These are phyloP conservation scores for Nomada goodeniana DNA, from an alignment of 2,888 invertebrate species.

Conservation along the genomic window DNA sequence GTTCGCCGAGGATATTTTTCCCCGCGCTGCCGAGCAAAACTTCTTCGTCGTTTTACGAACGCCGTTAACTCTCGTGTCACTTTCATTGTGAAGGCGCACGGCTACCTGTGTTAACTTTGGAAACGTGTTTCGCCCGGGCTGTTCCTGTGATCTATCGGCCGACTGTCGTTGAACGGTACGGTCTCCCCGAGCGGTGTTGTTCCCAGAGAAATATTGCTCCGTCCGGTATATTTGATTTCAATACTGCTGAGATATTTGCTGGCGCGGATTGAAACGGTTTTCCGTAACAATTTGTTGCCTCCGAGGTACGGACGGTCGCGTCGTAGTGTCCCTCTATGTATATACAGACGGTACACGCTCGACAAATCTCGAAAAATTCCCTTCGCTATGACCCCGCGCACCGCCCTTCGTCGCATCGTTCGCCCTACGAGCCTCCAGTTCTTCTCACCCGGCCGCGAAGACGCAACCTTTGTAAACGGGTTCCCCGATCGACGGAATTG, in stretches of 20 bases:
- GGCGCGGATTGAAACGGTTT: neutral
- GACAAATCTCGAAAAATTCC: constrained; percentile 1
- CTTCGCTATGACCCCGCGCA: neutral
- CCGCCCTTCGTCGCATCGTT: neutral
- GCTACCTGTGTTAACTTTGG: constrained; percentile 6
- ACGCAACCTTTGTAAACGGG: constrained; percentile 50
- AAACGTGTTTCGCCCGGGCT: neutral
- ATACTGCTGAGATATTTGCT: neutral
- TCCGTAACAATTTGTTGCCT: too few relatives aligned
- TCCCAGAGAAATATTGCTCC: neutral
- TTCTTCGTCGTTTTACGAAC: constrained; percentile 8
- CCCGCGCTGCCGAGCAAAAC: neutral
- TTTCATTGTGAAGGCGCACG: neutral
- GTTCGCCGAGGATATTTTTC: constrained; percentile 29
- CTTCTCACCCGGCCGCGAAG: constrained; percentile 41
- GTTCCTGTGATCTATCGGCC: neutral
- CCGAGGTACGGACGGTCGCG: too few relatives aligned
- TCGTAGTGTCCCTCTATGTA: too few relatives aligned
- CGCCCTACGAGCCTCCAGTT: constrained; percentile 33
- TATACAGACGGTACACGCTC: too few relatives aligned
- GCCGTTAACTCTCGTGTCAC: constrained; percentile 18
- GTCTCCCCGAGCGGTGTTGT: too few relatives aligned
- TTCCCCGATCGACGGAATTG: constrained; percentile 40
- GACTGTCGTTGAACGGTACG: too few relatives aligned
- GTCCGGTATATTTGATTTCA: neutral